These are phyloP conservation scores for Microctonus hyperodae DNA, from an alignment of 2,888 invertebrate genomes.

Conservation along the genomic window DNA sequence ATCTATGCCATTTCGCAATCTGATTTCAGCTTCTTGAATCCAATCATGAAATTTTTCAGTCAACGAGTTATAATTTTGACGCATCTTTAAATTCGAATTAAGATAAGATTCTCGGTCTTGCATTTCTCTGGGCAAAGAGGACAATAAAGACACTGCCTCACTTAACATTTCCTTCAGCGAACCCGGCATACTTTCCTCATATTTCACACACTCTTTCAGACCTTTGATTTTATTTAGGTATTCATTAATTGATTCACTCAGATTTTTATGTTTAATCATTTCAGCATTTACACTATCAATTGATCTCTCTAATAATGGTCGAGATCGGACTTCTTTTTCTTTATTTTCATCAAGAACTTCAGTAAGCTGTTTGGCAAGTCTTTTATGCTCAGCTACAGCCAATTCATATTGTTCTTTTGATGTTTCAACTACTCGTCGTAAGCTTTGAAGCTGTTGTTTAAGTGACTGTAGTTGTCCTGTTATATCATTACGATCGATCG, in stretches of 20 bases:
- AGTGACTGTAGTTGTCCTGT: slow-evolving; percentile 87
- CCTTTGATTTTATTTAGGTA: slow-evolving; percentile 75
- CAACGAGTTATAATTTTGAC: slow-evolving; percentile 78
- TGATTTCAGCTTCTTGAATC: slow-evolving; percentile 83
- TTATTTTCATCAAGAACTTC: slow-evolving; percentile 83
- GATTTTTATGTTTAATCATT: slow-evolving; percentile 76
- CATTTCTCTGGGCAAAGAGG: slow-evolving; percentile 81
- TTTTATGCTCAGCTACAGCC: slow-evolving; percentile 86
- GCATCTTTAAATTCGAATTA: slow-evolving; percentile 76
- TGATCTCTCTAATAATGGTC: slow-evolving; percentile 81
- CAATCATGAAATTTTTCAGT: slow-evolving; percentile 82
- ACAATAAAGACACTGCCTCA: slow-evolving; percentile 79
- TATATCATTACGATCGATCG: slow-evolving; percentile 85
- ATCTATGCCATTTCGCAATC: slow-evolving; percentile 78
- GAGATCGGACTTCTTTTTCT: slow-evolving; percentile 81
- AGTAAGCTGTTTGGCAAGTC: slow-evolving; percentile 83
- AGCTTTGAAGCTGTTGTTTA: slow-evolving; percentile 81
- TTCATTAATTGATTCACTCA: slow-evolving; percentile 74
- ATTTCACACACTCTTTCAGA: slow-evolving; percentile 75
- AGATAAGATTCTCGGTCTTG: slow-evolving; percentile 83
- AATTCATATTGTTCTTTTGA: slow-evolving; percentile 88
- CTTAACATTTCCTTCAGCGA: slow-evolving; percentile 84
- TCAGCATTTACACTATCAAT: slow-evolving; percentile 82
- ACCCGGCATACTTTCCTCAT: slow-evolving; percentile 82
- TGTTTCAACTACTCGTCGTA: slow-evolving; percentile 83